Percentiles rank a stretch among this genome's conserved stretches.
These are phyloP conservation scores for Thunnus thynnus DNA, from an alignment of 2,113 vertebrate species.

Conservation along the genomic window DNA sequence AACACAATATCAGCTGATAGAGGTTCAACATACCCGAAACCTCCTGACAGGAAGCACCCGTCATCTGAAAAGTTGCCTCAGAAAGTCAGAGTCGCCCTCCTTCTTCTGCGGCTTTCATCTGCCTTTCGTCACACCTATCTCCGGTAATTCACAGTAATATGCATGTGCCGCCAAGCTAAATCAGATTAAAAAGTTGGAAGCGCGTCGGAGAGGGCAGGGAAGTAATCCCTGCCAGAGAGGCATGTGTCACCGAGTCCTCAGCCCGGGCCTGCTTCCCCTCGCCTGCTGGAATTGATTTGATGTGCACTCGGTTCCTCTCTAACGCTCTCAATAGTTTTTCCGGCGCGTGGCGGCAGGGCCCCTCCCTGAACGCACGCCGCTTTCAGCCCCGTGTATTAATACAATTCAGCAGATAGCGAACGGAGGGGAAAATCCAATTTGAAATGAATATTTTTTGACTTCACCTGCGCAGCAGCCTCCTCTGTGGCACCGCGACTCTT, in stretches of 20 bases:
- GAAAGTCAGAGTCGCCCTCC: constrained; percentile 42
- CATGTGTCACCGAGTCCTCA: constrained; percentile 65
- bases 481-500: constrained; percentile 46
- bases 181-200: constrained; percentile 69
- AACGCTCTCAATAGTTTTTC: constrained; percentile 52
- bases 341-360: background rate
- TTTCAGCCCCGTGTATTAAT: constrained; percentile 66
- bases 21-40: background rate
- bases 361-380: constrained; percentile 39
- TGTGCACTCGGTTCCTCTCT: constrained; percentile 59
- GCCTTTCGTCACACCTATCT: constrained; percentile 65
- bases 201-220: constrained; percentile 41
- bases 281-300: constrained; percentile 75
- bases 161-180: constrained; percentile 58
- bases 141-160: constrained; percentile 65
- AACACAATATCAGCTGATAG: constrained; percentile 40
- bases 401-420: constrained; percentile 66
- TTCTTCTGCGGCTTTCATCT: constrained; percentile 26
- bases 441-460: constrained; percentile 71
- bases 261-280: constrained; percentile 38
- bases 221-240: constrained; percentile 63
- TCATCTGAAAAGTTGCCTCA: constrained; percentile 50
- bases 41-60: constrained; percentile 5
- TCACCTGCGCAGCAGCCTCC: constrained; percentile 61
- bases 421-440: constrained; percentile 73